Evolutionary conservation across 2,888 invertebrate genomes (phyloP).

Genomic region (Seira musarum): DNA sequence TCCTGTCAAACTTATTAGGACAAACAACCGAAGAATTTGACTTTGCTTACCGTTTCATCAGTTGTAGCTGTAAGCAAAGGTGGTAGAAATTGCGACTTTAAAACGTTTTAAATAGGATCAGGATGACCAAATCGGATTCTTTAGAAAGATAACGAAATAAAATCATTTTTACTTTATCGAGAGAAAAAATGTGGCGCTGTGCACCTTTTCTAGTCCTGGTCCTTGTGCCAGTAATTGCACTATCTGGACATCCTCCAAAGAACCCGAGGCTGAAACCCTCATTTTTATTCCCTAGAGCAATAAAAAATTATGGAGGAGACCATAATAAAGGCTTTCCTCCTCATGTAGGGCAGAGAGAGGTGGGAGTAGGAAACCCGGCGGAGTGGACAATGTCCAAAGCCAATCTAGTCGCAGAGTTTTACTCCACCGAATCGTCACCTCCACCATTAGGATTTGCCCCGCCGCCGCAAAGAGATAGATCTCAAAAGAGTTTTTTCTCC

Average conservation of each 20-base stretch:
- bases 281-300: constrained; percentile 11
- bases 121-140: not conserved
- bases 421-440: constrained; percentile 26
- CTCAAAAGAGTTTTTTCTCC: constrained; percentile 35
- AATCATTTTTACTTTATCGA: not conserved
- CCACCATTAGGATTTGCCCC: not conserved
- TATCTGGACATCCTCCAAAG: constrained; percentile 3
- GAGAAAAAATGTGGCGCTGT: constrained; percentile 24
- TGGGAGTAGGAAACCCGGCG: constrained; percentile 34
- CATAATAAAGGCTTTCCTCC: not conserved
- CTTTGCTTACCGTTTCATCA: no score
- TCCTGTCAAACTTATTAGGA: no score
- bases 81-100: no score
- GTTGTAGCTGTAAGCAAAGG: no score
- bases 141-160: not conserved
- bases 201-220: not conserved
- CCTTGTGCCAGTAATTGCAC: constrained; percentile 8
- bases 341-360: not conserved
- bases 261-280: not conserved
- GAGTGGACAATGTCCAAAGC: constrained; percentile 62
- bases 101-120: not conserved
- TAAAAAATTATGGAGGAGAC: not conserved
- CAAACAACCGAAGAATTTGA: no score
- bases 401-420: constrained; percentile 55
- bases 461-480: constrained; percentile 10